Conservation (phyloP, 2,113 vertebrate genomes). For the Arizona elegans region DNA sequence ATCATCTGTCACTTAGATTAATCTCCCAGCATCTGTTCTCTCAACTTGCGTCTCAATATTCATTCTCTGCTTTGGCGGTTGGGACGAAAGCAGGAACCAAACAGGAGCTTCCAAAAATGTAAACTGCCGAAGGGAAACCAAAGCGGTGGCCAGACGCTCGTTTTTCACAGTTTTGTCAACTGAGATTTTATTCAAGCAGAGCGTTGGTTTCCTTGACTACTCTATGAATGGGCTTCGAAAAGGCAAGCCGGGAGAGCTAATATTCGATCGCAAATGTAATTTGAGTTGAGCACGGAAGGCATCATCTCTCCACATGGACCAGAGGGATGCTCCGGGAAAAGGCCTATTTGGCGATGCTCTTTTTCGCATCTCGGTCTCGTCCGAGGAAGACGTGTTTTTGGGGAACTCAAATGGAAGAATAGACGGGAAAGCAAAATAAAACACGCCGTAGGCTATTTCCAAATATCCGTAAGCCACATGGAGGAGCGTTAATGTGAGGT, state of each 20-base stretch:
- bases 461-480: background rate
- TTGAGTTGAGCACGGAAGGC: background rate
- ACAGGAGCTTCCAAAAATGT: background rate
- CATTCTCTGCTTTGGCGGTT: background rate
- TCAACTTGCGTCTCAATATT: background rate
- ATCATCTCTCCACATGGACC: background rate
- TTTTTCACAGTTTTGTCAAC: accelerated
- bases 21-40: background rate
- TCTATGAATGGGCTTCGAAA: background rate
- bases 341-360: background rate
- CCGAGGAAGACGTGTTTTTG: background rate
- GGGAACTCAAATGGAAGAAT: background rate
- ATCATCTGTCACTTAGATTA: background rate
- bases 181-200: background rate
- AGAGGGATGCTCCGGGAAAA: background rate
- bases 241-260: background rate
- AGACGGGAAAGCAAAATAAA: background rate
- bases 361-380: background rate
- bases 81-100: accelerated
- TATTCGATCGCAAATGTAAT: background rate
- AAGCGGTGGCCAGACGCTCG: accelerated
- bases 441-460: background rate
- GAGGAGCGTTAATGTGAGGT: too few relatives aligned
- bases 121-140: background rate
- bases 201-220: accelerated